phyloP scores from a whole-genome alignment of 2,113 vertebrate genomes.

The Strigops habroptila region DNA sequence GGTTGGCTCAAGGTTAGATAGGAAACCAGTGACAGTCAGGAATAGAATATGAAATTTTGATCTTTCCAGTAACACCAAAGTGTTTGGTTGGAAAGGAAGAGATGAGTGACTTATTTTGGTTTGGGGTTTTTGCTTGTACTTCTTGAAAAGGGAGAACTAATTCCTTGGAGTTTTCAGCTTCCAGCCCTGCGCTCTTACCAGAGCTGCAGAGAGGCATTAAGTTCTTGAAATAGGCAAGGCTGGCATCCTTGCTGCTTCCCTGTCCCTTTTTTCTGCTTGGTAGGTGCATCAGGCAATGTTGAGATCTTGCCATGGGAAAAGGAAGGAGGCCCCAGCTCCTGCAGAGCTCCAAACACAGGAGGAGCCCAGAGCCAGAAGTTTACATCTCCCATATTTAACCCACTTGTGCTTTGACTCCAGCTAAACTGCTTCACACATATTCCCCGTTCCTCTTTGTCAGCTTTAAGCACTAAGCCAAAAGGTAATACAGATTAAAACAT shows the following conservation, averaged over 20 bases:
- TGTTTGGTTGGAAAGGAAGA: neutral
- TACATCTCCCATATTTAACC: neutral
- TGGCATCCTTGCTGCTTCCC: neutral
- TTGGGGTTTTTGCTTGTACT: neutral
- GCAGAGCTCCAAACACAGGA: neutral
- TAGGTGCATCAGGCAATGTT: neutral
- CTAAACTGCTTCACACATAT: neutral
- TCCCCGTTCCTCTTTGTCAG: neutral
- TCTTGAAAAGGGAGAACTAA: neutral
- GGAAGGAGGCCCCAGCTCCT: neutral
- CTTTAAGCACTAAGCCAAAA: neutral
- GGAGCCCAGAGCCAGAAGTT: neutral
- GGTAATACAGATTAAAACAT: neutral
- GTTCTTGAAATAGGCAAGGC: neutral
- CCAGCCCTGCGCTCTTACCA: neutral
- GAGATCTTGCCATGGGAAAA: neutral
- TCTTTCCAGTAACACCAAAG: neutral
- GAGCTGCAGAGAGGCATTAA: neutral
- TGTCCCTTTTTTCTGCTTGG: neutral
- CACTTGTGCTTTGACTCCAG: neutral
- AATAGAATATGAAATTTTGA: neutral
- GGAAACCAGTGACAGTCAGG: neutral
- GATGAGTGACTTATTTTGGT: neutral
- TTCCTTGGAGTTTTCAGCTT: neutral
- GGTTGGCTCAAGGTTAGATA: neutral